A percentile compares a stretch with the other conserved stretches of the same genome.
Conservation (phyloP, 2,797 vertebrate species). For the Morus bassanus region DNA sequence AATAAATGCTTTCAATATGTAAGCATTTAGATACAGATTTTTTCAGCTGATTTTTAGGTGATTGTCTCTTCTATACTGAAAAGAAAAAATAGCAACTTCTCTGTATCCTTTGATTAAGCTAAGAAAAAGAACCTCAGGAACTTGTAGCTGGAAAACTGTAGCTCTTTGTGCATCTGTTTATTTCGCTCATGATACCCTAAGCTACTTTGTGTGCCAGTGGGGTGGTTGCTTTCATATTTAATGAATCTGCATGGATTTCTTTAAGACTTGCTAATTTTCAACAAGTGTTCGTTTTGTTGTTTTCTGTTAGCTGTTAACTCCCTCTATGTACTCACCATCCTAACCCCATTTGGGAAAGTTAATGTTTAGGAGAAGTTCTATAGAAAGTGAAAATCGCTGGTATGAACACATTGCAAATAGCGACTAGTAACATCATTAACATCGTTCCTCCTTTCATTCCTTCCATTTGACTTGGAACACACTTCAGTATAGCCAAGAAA, state of each 20-base stretch:
- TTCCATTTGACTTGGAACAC: background rate
- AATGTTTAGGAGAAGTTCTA: background rate
- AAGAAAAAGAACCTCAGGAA: background rate
- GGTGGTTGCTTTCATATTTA: background rate
- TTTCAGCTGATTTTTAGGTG: background rate
- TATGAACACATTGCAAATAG: background rate
- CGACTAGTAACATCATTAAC: background rate
- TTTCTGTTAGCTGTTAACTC: background rate
- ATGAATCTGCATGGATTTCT: background rate
- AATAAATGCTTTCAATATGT: background rate
- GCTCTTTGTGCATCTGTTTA: background rate
- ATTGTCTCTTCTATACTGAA: background rate
- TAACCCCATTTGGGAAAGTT: background rate
- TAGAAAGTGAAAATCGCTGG: rapidly evolving
- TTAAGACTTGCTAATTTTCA: background rate
- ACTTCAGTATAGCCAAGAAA: background rate
- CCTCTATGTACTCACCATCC: background rate
- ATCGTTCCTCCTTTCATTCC: background rate
- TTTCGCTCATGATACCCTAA: background rate
- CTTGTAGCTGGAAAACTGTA: background rate
- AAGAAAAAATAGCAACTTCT: background rate
- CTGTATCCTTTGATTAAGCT: background rate
- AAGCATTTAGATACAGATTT: background rate
- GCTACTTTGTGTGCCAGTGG: background rate
- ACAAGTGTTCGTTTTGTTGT: background rate